phyloP scores from a whole-genome alignment of 2,113 vertebrate genomes.

The Acrocephalus kingi region DNA sequence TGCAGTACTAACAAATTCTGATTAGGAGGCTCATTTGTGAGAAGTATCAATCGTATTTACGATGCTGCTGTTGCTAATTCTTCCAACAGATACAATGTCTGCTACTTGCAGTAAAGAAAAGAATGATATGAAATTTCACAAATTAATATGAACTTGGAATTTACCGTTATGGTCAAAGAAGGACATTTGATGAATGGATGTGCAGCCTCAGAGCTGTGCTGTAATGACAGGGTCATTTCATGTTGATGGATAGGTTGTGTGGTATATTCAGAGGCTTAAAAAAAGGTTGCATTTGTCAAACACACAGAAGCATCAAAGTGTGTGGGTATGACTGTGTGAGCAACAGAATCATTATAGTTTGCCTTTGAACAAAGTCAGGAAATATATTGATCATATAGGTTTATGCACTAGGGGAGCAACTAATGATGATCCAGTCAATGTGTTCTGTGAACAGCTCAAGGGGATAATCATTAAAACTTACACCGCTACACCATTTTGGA shows the following conservation, averaged over 20 bases:
- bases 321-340: slow-evolving; percentile 9
- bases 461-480: slow-evolving; percentile 25
- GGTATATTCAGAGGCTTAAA: slow-evolving; percentile 15
- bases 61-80: background rate
- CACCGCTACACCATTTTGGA: background rate
- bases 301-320: background rate
- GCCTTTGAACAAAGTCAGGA: slow-evolving; percentile 44
- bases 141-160: slow-evolving; percentile 8
- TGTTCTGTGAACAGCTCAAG: background rate
- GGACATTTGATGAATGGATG: background rate
- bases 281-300: slow-evolving; percentile 33
- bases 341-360: slow-evolving; percentile 15
- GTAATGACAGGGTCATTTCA: background rate
- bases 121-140: background rate
- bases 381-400: slow-evolving; percentile 28
- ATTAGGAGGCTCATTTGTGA: background rate
- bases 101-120: background rate
- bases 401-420: slow-evolving; percentile 9
- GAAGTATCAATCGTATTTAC: background rate
- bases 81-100: background rate
- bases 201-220: background rate
- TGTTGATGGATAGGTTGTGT: background rate
- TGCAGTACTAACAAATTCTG: background rate
- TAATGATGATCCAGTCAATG: background rate
- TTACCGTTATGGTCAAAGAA: slow-evolving; percentile 3